These are phyloP conservation scores for Ictalurus furcatus DNA, from an alignment of 2,113 vertebrate species.

Conservation along the genomic window DNA sequence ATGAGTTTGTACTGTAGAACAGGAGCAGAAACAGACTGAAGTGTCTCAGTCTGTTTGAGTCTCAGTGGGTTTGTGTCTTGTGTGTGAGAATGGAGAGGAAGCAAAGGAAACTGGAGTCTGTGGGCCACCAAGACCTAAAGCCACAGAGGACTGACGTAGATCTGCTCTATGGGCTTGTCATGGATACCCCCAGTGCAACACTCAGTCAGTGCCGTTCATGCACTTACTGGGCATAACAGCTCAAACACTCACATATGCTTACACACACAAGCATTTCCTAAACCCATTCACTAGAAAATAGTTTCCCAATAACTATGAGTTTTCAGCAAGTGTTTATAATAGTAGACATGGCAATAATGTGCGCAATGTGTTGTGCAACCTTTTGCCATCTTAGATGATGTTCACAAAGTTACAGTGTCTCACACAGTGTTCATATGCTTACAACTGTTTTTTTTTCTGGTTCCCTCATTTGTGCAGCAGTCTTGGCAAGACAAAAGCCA, in stretches of 20 bases:
- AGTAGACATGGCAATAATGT: neutral
- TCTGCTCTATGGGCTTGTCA: constrained; percentile 73
- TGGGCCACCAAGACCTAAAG: constrained; percentile 63
- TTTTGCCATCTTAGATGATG: neutral
- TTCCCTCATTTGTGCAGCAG: constrained; percentile 7
- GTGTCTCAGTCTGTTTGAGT: constrained; percentile 17
- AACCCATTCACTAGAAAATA: neutral
- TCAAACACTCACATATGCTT: constrained; percentile 57
- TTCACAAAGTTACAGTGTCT: neutral
- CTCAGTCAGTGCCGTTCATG: constrained; percentile 60
- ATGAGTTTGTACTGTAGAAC: neutral
- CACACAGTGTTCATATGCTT: constrained; percentile 11
- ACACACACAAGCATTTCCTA: constrained; percentile 23
- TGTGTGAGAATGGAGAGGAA: constrained; percentile 66
- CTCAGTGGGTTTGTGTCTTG: constrained; percentile 30
- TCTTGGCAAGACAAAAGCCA: constrained; percentile 29
- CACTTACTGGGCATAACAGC: constrained; percentile 34
- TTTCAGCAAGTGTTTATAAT: neutral
- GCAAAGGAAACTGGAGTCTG: constrained; percentile 61
- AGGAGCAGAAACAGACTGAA: constrained; percentile 30
- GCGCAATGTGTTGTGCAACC: neutral
- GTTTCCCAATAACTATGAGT: constrained; percentile 9
- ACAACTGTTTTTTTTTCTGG: constrained; percentile 20
- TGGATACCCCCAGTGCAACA: constrained; percentile 79
- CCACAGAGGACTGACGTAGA: constrained; percentile 60